phyloP scores from a whole-genome alignment of 2,113 vertebrate species.

The Phocoena sinus region DNA sequence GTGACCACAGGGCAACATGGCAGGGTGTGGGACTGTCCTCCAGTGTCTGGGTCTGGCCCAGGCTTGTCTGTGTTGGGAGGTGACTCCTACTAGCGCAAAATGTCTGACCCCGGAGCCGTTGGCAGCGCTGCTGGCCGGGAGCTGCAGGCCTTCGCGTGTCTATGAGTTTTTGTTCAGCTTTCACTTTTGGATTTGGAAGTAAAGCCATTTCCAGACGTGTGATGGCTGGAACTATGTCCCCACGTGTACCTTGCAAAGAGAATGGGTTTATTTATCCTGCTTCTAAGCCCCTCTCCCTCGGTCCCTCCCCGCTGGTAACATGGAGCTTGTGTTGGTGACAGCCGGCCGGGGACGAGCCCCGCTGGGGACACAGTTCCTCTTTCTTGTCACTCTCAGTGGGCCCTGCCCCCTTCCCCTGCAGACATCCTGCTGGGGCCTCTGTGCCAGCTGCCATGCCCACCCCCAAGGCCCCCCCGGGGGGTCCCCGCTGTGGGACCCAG shows the following conservation, averaged over 20 bases:
- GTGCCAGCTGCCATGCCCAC: no score
- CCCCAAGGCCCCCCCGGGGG: accelerated
- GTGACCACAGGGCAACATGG: background rate
- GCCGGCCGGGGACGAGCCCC: accelerated
- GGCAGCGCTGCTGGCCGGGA: background rate
- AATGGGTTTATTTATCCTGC: accelerated
- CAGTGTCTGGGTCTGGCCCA: background rate
- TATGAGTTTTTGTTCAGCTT: accelerated
- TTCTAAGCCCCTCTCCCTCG: accelerated
- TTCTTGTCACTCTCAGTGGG: background rate
- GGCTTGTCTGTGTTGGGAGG: background rate
- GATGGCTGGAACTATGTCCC: accelerated
- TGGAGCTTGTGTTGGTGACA: accelerated
- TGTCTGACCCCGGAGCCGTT: background rate
- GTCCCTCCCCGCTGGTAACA: accelerated
- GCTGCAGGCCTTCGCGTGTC: accelerated
- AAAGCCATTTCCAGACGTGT: accelerated
- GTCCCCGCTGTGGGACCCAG: background rate
- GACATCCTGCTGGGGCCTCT: accelerated
- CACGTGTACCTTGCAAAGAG: accelerated
- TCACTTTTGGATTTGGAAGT: accelerated
- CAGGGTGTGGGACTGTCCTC: background rate
- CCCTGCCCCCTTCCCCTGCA: accelerated
- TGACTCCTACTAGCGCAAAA: background rate
- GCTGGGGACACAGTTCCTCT: accelerated